Percentiles rank a stretch among this genome's conserved stretches.
These are phyloP conservation scores for Disparrhopalites patrizii DNA, from an alignment of 2,888 invertebrate genomes.

Conservation along the genomic window DNA sequence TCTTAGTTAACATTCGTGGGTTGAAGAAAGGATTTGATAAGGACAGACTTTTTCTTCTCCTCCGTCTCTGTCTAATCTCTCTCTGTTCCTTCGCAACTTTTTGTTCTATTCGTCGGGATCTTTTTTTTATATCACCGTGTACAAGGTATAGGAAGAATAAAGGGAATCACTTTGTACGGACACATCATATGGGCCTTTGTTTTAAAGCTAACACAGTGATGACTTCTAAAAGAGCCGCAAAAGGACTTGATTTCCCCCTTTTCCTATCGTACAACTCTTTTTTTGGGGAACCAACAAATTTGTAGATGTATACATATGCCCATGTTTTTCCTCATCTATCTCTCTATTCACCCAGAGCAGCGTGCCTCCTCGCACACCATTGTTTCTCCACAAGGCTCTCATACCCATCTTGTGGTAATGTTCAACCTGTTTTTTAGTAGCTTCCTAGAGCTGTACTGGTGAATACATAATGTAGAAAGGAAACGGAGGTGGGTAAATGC, in stretches of 20 bases:
- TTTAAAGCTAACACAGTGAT: conserved; percentile 9
- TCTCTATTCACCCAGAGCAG: conserved; percentile 8
- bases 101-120: neutral
- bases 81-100: neutral
- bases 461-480: neutral
- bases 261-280: neutral
- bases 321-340: neutral
- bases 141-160: too few relatives aligned
- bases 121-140: neutral
- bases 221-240: conserved; percentile 23
- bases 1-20: neutral
- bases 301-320: too few relatives aligned
- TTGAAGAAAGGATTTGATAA: too few relatives aligned
- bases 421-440: neutral
- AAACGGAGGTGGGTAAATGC: neutral
- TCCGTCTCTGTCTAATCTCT: neutral
- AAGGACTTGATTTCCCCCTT: neutral
- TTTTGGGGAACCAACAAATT: neutral
- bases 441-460: neutral
- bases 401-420: neutral
- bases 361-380: conserved; percentile 12
- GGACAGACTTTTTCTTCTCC: too few relatives aligned
- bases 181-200: conserved; percentile 12
- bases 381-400: too few relatives aligned
- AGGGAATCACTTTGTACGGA: too few relatives aligned